Evolutionary conservation across 2,888 invertebrate species (phyloP).

Genomic region (Campaea margaritaria): DNA sequence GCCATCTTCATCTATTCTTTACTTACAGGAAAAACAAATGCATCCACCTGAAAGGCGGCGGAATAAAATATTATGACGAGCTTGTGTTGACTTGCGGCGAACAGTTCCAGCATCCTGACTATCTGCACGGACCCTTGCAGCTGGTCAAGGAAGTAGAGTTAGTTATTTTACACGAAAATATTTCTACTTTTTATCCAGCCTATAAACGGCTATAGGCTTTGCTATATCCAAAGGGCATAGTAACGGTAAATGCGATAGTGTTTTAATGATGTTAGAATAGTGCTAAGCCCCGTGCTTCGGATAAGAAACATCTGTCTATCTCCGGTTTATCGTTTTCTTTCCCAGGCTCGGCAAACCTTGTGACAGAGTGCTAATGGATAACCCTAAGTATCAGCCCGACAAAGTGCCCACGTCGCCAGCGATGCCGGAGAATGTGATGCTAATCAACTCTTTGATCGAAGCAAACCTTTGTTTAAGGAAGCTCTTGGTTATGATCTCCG

Average conservation of each 20-base stretch:
- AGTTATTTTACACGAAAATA: conserved; percentile 21
- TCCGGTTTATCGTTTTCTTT: neutral
- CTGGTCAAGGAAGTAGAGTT: conserved; percentile 65
- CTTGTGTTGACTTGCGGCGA: conserved; percentile 84
- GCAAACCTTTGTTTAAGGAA: conserved; percentile 76
- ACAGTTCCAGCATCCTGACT: conserved; percentile 85
- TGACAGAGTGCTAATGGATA: conserved; percentile 67
- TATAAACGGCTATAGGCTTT: no score
- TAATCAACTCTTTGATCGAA: conserved; percentile 86
- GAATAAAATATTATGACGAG: conserved; percentile 81
- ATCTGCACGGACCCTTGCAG: conserved; percentile 63
- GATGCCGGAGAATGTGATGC: conserved; percentile 86
- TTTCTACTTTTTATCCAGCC: no score
- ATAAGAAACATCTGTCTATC: neutral
- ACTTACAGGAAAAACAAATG: conserved; percentile 82
- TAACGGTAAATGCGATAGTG: no score
- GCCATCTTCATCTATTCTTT: neutral
- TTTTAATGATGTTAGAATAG: no score
- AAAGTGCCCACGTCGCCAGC: conserved; percentile 61
- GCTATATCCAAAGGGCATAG: no score
- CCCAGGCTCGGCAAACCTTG: conserved; percentile 62
- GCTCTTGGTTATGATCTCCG: conserved; percentile 67
- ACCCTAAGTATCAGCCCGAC: conserved; percentile 64
- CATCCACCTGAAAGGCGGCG: conserved; percentile 79
- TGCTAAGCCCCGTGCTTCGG: no score